Evolutionary conservation across 2,888 invertebrate species (phyloP).

Genomic region (Hirtodrosophila histrioides): DNA sequence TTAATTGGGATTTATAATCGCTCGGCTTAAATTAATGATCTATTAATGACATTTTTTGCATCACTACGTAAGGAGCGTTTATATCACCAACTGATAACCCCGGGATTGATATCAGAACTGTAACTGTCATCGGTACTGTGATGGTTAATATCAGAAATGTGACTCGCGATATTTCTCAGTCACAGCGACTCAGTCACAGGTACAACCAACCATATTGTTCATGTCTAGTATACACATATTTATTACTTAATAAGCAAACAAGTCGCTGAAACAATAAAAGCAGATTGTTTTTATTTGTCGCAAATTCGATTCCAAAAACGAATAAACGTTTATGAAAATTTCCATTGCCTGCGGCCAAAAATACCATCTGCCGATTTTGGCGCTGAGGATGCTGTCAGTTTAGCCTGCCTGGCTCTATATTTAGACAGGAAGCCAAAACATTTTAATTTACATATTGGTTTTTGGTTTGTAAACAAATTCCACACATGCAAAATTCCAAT

Average conservation of each 20-base stretch:
- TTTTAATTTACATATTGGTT: constrained; percentile 8
- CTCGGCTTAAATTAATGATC: too few relatives aligned
- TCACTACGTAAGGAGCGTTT: too few relatives aligned
- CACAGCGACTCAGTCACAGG: too few relatives aligned
- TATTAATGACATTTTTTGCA: too few relatives aligned
- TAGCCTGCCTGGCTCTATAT: too few relatives aligned
- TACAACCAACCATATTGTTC: constrained; percentile 1
- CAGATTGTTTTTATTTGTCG: neutral
- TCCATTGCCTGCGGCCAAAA: constrained; percentile 41
- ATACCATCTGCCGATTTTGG: constrained; percentile 30
- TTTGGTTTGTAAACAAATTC: constrained; percentile 17
- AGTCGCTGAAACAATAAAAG: constrained; percentile 7
- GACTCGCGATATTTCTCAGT: too few relatives aligned
- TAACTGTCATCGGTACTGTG: too few relatives aligned
- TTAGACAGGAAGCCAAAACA: neutral
- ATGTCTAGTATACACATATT: constrained; percentile 9
- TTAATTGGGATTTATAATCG: too few relatives aligned
- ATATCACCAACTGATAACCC: too few relatives aligned
- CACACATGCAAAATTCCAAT: constrained; percentile 3
- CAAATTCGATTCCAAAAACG: constrained; percentile 28
- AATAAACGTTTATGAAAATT: constrained; percentile 28
- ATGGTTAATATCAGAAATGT: too few relatives aligned
- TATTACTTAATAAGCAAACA: constrained; percentile 48
- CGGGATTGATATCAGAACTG: too few relatives aligned
- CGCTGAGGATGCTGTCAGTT: neutral